These are phyloP conservation scores for Microtus pennsylvanicus DNA, from an alignment of 2,113 vertebrate genomes.

Conservation along the genomic window DNA sequence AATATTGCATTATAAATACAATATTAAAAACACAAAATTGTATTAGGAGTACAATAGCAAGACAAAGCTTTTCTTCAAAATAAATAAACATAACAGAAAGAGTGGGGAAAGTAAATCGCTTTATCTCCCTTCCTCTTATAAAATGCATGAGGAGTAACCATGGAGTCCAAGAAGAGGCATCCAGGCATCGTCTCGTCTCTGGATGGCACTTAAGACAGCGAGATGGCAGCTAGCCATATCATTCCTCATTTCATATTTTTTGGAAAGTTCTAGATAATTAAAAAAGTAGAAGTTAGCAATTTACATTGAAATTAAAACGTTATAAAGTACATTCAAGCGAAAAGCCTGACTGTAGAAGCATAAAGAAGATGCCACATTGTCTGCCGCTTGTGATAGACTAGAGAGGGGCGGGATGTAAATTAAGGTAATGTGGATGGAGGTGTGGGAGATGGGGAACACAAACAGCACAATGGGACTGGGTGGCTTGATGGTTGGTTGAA, in stretches of 20 bases:
- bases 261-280: background rate
- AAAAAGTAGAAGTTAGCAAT: background rate
- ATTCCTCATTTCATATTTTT: background rate
- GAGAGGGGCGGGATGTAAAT: background rate
- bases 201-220: background rate
- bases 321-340: background rate
- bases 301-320: background rate
- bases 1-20: background rate
- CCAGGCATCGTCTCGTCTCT: background rate
- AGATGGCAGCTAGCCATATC: background rate
- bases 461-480: background rate
- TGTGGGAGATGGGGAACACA: background rate
- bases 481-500: background rate
- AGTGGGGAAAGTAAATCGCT: background rate
- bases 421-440: fast-evolving
- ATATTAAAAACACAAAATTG: background rate
- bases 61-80: background rate
- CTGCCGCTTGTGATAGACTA: background rate
- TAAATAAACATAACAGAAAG: background rate
- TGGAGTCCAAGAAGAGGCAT: background rate
- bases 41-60: background rate
- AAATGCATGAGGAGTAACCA: background rate
- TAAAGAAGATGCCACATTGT: background rate
- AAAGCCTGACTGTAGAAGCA: background rate
- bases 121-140: background rate